Conservation (phyloP, 2,113 vertebrate species). For the Pandion haliaetus region DNA sequence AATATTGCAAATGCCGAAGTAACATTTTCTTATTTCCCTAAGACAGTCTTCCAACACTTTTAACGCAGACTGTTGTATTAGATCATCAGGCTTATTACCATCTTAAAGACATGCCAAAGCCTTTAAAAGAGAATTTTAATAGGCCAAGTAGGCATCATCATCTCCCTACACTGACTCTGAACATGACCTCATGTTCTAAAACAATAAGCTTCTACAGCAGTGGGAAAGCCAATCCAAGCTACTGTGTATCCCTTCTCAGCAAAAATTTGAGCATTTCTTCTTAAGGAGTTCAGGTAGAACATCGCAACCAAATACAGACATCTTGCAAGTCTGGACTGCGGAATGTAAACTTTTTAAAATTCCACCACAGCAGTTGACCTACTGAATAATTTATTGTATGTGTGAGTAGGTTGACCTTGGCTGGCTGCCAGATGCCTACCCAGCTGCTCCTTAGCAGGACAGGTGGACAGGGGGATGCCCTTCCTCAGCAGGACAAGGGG, state of each 20-base stretch:
- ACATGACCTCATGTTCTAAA: not conserved
- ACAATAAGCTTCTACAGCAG: not conserved
- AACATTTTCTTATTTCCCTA: not conserved
- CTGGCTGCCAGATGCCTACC: not conserved
- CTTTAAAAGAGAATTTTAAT: not conserved
- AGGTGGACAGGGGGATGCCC: not conserved
- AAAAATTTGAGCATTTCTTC: not conserved
- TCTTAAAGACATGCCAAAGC: not conserved
- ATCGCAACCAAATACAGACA: not conserved
- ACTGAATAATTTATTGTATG: not conserved
- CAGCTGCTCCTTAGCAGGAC: not conserved
- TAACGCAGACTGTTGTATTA: not conserved
- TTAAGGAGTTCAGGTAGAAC: not conserved
- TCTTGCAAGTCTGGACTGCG: not conserved
- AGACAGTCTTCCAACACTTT: not conserved
- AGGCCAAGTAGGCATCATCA: not conserved
- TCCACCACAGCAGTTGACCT: not conserved
- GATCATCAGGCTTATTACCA: not conserved
- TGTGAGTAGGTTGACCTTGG: not conserved
- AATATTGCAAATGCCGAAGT: not conserved
- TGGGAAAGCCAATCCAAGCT: not conserved
- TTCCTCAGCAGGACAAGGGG: not conserved
- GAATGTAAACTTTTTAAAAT: not conserved
- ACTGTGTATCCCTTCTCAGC: not conserved
- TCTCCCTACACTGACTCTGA: not conserved